Conservation (phyloP, 2,888 invertebrate genomes). For the Scaptomyza reducta region DNA sequence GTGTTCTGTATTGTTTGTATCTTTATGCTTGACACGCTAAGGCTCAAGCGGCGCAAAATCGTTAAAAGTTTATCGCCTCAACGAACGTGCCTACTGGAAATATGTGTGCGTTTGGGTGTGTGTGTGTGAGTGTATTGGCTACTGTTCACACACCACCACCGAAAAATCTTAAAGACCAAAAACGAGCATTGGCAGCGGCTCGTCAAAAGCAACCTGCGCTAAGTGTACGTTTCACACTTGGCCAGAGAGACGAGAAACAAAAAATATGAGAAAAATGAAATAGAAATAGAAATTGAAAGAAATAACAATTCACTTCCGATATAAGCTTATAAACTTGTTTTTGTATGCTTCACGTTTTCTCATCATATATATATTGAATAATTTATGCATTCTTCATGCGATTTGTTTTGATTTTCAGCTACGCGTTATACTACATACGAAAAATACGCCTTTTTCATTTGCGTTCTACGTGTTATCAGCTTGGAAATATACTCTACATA, state of each 20-base stretch:
- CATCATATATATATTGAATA: slow-evolving; percentile 46
- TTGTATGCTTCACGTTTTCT: slow-evolving; percentile 25
- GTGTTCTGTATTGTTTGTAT: slow-evolving; percentile 62
- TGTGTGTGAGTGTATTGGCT: slow-evolving; percentile 37
- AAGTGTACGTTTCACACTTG: slow-evolving; percentile 60
- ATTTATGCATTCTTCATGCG: slow-evolving; percentile 56
- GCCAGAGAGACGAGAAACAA: slow-evolving; percentile 16
- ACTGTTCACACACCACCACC: slow-evolving; percentile 55
- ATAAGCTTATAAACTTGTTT: slow-evolving; percentile 19
- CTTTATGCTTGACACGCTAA: slow-evolving; percentile 79
- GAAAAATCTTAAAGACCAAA: slow-evolving; percentile 35
- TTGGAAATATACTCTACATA: neutral
- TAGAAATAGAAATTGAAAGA: neutral
- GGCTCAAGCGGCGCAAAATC: slow-evolving; percentile 76
- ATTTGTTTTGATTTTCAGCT: slow-evolving; percentile 45
- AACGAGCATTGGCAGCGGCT: too few relatives aligned
- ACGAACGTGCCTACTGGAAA: slow-evolving; percentile 47
- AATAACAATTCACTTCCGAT: slow-evolving; percentile 46
- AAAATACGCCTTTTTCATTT: slow-evolving; percentile 15
- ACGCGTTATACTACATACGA: slow-evolving; percentile 3
- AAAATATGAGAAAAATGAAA: neutral
- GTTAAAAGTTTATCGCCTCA: slow-evolving; percentile 78
- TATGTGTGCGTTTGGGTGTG: slow-evolving; percentile 8
- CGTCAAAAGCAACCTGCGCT: slow-evolving; percentile 45
- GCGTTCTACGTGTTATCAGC: slow-evolving; percentile 19